phyloP scores from a whole-genome alignment of 2,888 invertebrate genomes.

The Polylopha cassiicola region DNA sequence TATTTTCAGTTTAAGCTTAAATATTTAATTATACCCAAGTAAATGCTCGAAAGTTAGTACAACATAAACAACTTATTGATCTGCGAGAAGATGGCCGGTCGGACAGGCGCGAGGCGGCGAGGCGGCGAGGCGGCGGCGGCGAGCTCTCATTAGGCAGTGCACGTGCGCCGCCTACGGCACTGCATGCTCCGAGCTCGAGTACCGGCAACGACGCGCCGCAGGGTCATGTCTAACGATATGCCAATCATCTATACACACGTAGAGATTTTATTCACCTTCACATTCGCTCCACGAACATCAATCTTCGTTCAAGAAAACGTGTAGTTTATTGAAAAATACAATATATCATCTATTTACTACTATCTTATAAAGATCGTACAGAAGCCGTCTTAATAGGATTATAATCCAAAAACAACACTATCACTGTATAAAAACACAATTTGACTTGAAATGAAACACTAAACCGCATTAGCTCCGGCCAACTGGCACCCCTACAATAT shows the following conservation, averaged over 20 bases:
- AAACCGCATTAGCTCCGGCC: conserved; percentile 73
- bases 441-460: conserved; percentile 68
- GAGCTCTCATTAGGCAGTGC: conserved; percentile 58
- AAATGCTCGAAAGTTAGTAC: conserved; percentile 20
- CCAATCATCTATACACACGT: conserved; percentile 5
- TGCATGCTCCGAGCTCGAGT: conserved; percentile 23
- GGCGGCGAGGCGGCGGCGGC: too few relatives aligned
- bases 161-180: conserved; percentile 65
- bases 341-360: conserved; percentile 1
- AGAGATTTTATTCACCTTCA: conserved; percentile 3
- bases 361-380: background rate
- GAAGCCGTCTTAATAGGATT: conserved; percentile 44
- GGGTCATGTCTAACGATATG: conserved; percentile 18
- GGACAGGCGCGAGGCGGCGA: too few relatives aligned
- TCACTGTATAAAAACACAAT: conserved; percentile 65
- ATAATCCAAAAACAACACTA: conserved; percentile 54
- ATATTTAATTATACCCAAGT: background rate
- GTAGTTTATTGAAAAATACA: conserved; percentile 4
- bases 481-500: conserved; percentile 66
- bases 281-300: too few relatives aligned
- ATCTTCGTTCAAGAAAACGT: conserved; percentile 5
- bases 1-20: background rate
- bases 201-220: conserved; percentile 4
- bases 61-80: conserved; percentile 51
- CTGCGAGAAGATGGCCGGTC: conserved; percentile 53